Base-by-base conservation (phyloP, 1,140 invertebrate genomes). In the Hycleus cichorii region DNA sequence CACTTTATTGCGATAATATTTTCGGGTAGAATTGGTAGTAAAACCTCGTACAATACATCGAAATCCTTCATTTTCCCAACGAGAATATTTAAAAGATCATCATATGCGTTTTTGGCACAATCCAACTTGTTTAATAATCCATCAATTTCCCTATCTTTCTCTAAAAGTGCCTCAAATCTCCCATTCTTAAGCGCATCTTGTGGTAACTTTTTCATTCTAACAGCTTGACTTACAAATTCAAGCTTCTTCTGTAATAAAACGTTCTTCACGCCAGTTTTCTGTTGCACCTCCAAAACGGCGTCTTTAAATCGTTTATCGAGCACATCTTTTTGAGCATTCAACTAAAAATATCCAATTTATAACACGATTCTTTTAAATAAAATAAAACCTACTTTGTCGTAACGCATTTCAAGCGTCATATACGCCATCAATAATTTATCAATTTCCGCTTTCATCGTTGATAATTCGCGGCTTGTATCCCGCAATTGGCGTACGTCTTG, bases 211-310 rank as follows among this genome's bases (percentile, higher is more conserved):
- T 18, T 18, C 18, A 18, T 18, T 18, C 18, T 1, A 18, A 18
- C 18, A 18, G 18, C 18, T 18, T 18, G 18, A 18, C 18, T 18
- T 18, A 18, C 18, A 18, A 18, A 79, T 40, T 79, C 73, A n/a
- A 91, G 74, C 71, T 89, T 87, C 67, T 87, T 86, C 70, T 90
- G 87, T 26, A 91, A 70, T 2, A 91, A 71, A 0, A 87, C 77
- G 66, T 87, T 88, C 70, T 89, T 88, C 45, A 90, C 76, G 2
- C 74, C 84, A 1, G 87, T 85, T 72, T 89, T 90, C 70, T 93
- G 89, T 74, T 93, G 90, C 3, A 93, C 80, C 70, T 93, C 90
- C 18, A 91, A 75, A 55, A 95, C 85, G 2, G 90, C 88, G 52
- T 85, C 82, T 9, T 89, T 81, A 72, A 94, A 94, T 72, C 84